phyloP scores from a whole-genome alignment of 2,888 invertebrate genomes.

The Tachina lurida region DNA sequence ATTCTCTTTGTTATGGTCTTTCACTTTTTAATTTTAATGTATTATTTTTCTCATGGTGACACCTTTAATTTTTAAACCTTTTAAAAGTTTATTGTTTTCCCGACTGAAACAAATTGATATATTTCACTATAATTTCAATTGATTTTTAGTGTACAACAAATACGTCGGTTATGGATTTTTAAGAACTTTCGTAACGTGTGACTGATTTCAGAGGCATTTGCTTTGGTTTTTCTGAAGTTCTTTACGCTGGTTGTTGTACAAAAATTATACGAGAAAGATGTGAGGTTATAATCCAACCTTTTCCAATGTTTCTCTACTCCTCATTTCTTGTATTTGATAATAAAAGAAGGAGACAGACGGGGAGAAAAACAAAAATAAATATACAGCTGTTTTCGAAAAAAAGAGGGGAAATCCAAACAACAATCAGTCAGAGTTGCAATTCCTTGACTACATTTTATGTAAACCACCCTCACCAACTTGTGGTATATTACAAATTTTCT shows the following conservation, averaged over 20 bases:
- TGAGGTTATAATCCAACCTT: constrained; percentile 72
- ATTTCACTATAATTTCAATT: constrained; percentile 40
- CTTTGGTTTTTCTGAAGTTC: constrained; percentile 46
- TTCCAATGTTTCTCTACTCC: constrained; percentile 52
- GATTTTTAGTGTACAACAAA: constrained; percentile 32
- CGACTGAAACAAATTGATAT: constrained; percentile 22
- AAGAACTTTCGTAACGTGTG: constrained; percentile 48
- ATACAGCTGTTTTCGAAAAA: constrained; percentile 68
- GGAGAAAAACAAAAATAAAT: constrained; percentile 44
- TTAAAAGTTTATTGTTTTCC: constrained; percentile 14
- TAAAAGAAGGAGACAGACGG: constrained; percentile 37
- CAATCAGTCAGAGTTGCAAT: constrained; percentile 50
- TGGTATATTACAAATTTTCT: too few relatives aligned
- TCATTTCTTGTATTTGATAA: constrained; percentile 35
- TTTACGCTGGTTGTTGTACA: constrained; percentile 31
- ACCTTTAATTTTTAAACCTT: constrained; percentile 20
- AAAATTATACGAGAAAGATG: constrained; percentile 58
- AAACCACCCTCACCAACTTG: too few relatives aligned
- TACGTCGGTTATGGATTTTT: constrained; percentile 17
- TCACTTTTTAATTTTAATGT: not conserved
- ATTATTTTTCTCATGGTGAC: constrained; percentile 6
- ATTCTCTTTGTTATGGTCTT: not conserved
- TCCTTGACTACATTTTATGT: constrained; percentile 1
- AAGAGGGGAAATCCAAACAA: constrained; percentile 22
- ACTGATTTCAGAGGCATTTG: constrained; percentile 39